Evolutionary conservation across 2,797 vertebrate species (phyloP).

Genomic region (Coranthus polyacanthus): DNA sequence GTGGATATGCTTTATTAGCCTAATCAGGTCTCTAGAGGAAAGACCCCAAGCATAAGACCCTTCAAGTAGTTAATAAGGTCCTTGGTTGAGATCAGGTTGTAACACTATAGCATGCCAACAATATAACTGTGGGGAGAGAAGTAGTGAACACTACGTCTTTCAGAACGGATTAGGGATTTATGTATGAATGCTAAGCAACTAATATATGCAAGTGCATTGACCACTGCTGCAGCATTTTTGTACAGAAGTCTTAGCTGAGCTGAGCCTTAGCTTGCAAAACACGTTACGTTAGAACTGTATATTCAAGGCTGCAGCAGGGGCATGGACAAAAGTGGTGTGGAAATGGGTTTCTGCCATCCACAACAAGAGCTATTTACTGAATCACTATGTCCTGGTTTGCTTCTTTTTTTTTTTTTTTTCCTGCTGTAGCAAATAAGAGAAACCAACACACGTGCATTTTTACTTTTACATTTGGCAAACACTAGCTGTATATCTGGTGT

Average conservation of each 20-base stretch:
- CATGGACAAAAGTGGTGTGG: conserved; percentile 43
- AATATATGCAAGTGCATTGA: conserved; percentile 64
- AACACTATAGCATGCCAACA: conserved; percentile 63
- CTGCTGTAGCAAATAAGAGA: conserved; percentile 9
- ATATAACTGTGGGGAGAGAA: conserved; percentile 48
- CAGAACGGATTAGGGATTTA: conserved; percentile 59
- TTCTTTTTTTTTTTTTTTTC: no score
- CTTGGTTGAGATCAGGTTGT: conserved; percentile 65
- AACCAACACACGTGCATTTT: neutral
- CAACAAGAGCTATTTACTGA: conserved; percentile 28
- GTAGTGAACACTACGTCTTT: conserved; percentile 48
- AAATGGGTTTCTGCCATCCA: conserved; percentile 7
- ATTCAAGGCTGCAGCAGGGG: conserved; percentile 46
- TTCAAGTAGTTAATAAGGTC: conserved; percentile 76
- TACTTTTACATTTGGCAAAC: conserved; percentile 1
- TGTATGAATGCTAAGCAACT: conserved; percentile 56
- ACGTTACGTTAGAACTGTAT: conserved; percentile 52
- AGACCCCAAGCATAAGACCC: conserved; percentile 66
- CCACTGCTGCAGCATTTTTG: conserved; percentile 40
- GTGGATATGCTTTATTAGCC: conserved; percentile 80
- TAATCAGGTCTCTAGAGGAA: conserved; percentile 78
- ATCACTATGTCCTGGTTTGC: conserved; percentile 24
- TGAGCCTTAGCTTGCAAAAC: conserved; percentile 38
- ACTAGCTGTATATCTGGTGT: neutral
- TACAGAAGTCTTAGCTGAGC: conserved; percentile 36